Conservation (phyloP, 1,140 invertebrate species). For the Drosophila equinoxialis region DNA sequence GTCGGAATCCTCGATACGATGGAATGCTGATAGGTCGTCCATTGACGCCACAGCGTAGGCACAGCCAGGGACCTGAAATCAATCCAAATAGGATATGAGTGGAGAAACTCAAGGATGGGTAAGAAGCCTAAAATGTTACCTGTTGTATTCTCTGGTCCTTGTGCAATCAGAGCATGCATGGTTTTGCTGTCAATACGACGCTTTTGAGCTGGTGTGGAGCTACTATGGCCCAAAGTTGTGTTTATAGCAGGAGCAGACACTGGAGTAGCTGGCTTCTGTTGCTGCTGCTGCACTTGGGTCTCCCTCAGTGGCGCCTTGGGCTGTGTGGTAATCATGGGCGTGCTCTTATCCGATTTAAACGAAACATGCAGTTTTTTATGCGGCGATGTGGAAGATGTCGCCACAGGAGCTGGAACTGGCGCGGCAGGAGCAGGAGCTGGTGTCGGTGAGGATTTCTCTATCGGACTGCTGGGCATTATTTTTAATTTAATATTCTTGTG, state of each 20-base stretch:
- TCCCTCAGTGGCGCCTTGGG: slow-evolving; percentile 38
- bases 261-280: slow-evolving; percentile 53
- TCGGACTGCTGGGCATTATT: slow-evolving; percentile 87
- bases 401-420: slow-evolving; percentile 9
- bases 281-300: slow-evolving; percentile 28
- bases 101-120: neutral
- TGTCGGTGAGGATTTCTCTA: slow-evolving; percentile 35
- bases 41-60: slow-evolving; percentile 87
- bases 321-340: slow-evolving; percentile 60
- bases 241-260: slow-evolving; percentile 62
- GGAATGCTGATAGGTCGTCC: slow-evolving; percentile 88
- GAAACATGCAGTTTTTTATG: slow-evolving; percentile 70
- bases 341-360: slow-evolving; percentile 58
- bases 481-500: slow-evolving; percentile 94
- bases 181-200: slow-evolving; percentile 82
- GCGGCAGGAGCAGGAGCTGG: slow-evolving; percentile 16
- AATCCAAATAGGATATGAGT: neutral
- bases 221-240: slow-evolving; percentile 72
- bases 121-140: slow-evolving; percentile 34
- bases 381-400: slow-evolving; percentile 48
- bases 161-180: slow-evolving; percentile 82
- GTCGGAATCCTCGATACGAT: slow-evolving; percentile 90
- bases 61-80: slow-evolving; percentile 86
- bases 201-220: slow-evolving; percentile 56
- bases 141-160: slow-evolving; percentile 85